These are phyloP conservation scores for Magallana gigas DNA, from an alignment of 1,140 invertebrate species.

Conservation along the genomic window DNA sequence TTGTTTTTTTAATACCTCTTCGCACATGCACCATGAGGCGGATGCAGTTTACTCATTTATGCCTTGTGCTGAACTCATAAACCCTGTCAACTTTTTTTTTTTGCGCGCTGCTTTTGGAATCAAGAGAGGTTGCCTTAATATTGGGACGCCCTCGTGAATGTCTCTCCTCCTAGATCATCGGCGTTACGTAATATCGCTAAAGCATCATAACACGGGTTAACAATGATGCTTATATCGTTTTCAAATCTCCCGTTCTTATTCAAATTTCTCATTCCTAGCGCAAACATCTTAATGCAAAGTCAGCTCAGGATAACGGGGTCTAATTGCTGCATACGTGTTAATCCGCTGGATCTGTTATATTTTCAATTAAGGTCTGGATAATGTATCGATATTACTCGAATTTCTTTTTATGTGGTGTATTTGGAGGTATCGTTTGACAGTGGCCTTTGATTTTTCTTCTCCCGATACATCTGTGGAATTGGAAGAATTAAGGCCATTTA, in stretches of 20 bases:
- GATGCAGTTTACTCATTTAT: neutral
- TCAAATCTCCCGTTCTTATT: neutral
- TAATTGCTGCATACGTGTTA: neutral
- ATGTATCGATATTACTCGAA: constrained; percentile 24
- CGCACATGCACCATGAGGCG: neutral
- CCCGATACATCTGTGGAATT: neutral
- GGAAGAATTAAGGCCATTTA: constrained; percentile 10
- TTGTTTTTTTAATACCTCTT: neutral
- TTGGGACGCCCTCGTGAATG: constrained; percentile 19
- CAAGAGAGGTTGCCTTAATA: neutral
- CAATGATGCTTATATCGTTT: neutral
- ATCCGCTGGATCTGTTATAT: constrained; percentile 16
- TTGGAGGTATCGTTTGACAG: neutral
- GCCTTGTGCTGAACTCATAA: neutral
- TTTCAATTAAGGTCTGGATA: neutral
- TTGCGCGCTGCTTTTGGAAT: neutral
- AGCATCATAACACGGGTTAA: neutral
- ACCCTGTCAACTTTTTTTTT: neutral
- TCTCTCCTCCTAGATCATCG: constrained; percentile 19
- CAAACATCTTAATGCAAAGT: neutral
- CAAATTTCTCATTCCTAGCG: neutral
- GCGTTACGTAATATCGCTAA: neutral
- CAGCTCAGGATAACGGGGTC: neutral
- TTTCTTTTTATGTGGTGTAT: constrained; percentile 21
- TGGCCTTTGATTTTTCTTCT: neutral